Evolutionary conservation across 1,140 invertebrate genomes (phyloP).

Genomic region (Acromyrmex heyeri): DNA sequence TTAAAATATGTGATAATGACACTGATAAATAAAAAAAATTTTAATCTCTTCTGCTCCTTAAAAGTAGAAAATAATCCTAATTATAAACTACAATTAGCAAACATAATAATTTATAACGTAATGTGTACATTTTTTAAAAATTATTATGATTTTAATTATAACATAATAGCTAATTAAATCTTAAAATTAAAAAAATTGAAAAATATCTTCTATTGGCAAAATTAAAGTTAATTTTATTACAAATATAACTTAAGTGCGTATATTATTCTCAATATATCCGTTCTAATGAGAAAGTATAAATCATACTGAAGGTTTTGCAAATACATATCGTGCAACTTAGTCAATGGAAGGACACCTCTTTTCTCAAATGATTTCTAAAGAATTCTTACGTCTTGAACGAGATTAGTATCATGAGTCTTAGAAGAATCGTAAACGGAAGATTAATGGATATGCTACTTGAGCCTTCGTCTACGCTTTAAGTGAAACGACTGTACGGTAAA

Average conservation of each 20-base stretch:
- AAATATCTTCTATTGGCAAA: not conserved
- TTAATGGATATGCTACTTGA: slow-evolving; percentile 44
- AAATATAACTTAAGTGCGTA: not conserved
- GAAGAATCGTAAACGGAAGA: slow-evolving; percentile 46
- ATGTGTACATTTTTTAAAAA: not conserved
- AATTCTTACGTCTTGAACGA: slow-evolving; percentile 2
- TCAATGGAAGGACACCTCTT: not conserved
- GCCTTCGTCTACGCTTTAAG: slow-evolving; percentile 42
- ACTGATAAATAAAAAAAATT: not conserved
- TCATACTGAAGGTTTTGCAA: too few species aligned
- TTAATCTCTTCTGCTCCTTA: not conserved
- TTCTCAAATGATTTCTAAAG: slow-evolving; percentile 12
- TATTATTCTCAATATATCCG: not conserved
- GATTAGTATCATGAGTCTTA: slow-evolving; percentile 34
- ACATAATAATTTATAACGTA: not conserved
- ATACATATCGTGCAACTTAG: not conserved
- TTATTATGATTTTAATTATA: not conserved
- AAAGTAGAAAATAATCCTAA: not conserved
- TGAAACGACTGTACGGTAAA: slow-evolving; percentile 43
- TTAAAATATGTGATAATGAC: not conserved
- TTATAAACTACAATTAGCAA: not conserved
- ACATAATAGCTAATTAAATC: not conserved
- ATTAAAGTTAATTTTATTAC: not conserved
- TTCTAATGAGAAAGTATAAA: slow-evolving; percentile 10
- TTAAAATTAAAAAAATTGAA: not conserved